Base-by-base conservation (phyloP, 2,888 invertebrate species). In the Mongoloraphidia duomilia region DNA sequence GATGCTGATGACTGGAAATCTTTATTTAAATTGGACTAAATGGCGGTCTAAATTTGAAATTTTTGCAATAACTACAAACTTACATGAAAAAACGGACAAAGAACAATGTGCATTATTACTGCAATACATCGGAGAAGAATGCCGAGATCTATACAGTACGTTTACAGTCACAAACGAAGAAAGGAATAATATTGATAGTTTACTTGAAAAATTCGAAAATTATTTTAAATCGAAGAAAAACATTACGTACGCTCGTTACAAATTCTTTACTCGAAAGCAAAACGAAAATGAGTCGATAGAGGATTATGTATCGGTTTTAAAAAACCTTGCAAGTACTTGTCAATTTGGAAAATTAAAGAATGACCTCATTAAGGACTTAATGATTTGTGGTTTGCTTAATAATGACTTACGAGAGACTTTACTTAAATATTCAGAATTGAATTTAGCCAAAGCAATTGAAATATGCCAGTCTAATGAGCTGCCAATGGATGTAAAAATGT, bases 111-210 rank as follows among this genome's bases (percentile, higher is more conserved):
- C 57, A 3, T 56, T 56, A 42, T 34, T 57, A 11, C 52, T 59
- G 10, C 56, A 58, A 44, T 54, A 52, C 14, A 55, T 59, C 9
- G 57, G 57, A 0, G 57, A 59, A 17, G 56, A 55, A 44, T 55
- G 53, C 1, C 55, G 56, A 17, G 51, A 52, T 49, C 54, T 59
- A 36, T 57, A 55, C 42, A 52, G 40, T 9, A 56, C 57, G 5
- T 59, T 59, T 46, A 50, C 36, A 8, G 54, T 56, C n/a, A 34
- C 46, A 34, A 52, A 51, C 0, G 46, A 44, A 3, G 54, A 57
- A 34, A 53, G 53, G 41, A 45, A 53, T 39, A 53, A 56, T 35
- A 45, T 54, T 12, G 9, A 41, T 10, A n/a, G 17, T 9, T 37
- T 59, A 8, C 17, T 57, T 13, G 41, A 47, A 6, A 53, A 56